Base-by-base conservation (phyloP, 2,888 invertebrate species). In the Chrysina gloriosa region DNA sequence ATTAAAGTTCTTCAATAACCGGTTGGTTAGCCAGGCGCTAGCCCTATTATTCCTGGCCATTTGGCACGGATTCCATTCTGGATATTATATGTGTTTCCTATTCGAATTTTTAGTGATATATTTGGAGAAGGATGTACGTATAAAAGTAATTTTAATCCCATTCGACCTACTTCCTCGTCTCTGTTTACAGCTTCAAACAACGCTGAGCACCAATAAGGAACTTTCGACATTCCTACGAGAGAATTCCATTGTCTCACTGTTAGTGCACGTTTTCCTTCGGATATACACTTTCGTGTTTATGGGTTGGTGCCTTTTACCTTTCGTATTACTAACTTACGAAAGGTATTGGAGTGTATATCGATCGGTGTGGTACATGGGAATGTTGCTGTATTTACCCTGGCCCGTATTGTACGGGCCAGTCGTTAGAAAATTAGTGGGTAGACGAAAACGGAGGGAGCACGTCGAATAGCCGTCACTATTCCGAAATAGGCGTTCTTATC, bases 31-130 rank as follows among this genome's bases (percentile, higher is more conserved):
- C 71, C 98, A 98, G 82, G 85, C 89, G 0, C 86, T 89, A 0
- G 94, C 97, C 0, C 84, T 99, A 39, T 66, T 89, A 0, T 98
- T 97, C 84, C 87, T 99, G 36, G 96, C 98, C 0, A 78, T 97
- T 0, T 98, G 98, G 98, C 98, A 98, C 83, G 98, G 98, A 7
- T 90, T 95, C 63, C 93, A 96, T 79, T 90, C 93, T 6, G 98
- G 98, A 0, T 99, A 99, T 79, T 98, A 97, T 80, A 85, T 94
- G 77, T 92, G 94, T 48, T 98, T 98, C 86, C 87, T 94, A 67
- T 90, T 96, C 82, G 98, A 98, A 80, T 97, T 96, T 80, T 84
- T 94, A 29, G 91, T 95, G 29, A 93, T 97, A 81, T 89, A 89
- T 71, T 89, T 93, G 79, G 97, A 97, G 78, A 93, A 91, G 84